Base-by-base conservation (phyloP, 2,113 vertebrate genomes). In the Lophochroa leadbeateri region DNA sequence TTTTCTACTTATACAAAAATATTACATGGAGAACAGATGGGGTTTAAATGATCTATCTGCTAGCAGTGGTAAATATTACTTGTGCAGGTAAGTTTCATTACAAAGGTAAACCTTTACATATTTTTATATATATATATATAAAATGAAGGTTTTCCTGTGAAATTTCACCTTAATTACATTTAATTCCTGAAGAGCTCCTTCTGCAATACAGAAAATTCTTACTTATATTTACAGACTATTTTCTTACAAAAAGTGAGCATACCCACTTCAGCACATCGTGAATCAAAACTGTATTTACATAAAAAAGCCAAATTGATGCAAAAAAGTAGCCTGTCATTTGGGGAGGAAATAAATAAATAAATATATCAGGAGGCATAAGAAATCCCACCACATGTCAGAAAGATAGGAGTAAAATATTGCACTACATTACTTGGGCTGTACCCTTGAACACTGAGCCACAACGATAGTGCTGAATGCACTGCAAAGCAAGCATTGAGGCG, bases 381-480 rank as follows among this genome's bases (percentile, higher is more conserved):
- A 86, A 86, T 24, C 13, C 16, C 13, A 50, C 19, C 9, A 41
- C 0, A 0, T 43, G 19, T 43, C 49, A 86, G 43, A 63, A 70
- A 13, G 76, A 23, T 25, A 31, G 23, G 28, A 23, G 33, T 79
- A 52, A 82, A 79, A 69, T 15, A 44, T 0, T 2, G 43, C 46
- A 33, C n/a, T 23, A 31, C 12, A 10, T 41, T 61, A 27, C 49
- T 37, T 15, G 31, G 37, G 17, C 18, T 46, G 41, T 47, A 28
- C 44, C 53, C 52, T 50, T 46, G 37, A 83, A 39, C 3, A 3
- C 0, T 23, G 24, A 65, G n/a, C n/a, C 35, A 25, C 0, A 0
- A 44, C 37, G 35, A 50, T 2, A 58, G 39, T 11, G 44, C 14
- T 44, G 72, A 78, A 87, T 3, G 18, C 8, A 37, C 35, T 68